These are phyloP conservation scores for Serinus canaria DNA, from an alignment of 2,113 vertebrate genomes.

Conservation along the genomic window DNA sequence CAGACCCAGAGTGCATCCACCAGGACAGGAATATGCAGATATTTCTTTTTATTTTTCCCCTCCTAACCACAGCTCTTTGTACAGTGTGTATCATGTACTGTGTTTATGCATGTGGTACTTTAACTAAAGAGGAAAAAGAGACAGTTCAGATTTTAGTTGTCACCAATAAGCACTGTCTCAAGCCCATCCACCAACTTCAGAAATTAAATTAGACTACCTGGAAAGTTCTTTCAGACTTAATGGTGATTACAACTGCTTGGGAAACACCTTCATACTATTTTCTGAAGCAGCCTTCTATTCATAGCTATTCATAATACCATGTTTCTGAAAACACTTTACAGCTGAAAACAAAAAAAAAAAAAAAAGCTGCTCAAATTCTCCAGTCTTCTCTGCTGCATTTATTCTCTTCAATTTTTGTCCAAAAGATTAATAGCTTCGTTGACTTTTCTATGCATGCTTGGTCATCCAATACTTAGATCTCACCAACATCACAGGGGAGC, in stretches of 20 bases:
- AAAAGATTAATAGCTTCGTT: neutral
- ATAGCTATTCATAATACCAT: neutral
- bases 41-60: neutral
- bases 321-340: neutral
- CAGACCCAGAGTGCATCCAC: neutral
- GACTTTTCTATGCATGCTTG: neutral
- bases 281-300: neutral
- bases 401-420: neutral
- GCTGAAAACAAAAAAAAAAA: neutral
- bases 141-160: neutral
- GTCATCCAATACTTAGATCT: neutral
- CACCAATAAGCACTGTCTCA: neutral
- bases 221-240: neutral
- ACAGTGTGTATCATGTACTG: fast-evolving
- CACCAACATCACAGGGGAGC: neutral
- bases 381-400: neutral
- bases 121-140: neutral
- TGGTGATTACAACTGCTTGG: neutral
- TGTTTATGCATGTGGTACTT: neutral
- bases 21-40: neutral
- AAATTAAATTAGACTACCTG: neutral
- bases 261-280: neutral
- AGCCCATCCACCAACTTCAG: neutral
- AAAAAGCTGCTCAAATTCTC: neutral
- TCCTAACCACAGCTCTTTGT: neutral